phyloP scores from a whole-genome alignment of 2,888 invertebrate species.

The Tenthredo amoena region DNA sequence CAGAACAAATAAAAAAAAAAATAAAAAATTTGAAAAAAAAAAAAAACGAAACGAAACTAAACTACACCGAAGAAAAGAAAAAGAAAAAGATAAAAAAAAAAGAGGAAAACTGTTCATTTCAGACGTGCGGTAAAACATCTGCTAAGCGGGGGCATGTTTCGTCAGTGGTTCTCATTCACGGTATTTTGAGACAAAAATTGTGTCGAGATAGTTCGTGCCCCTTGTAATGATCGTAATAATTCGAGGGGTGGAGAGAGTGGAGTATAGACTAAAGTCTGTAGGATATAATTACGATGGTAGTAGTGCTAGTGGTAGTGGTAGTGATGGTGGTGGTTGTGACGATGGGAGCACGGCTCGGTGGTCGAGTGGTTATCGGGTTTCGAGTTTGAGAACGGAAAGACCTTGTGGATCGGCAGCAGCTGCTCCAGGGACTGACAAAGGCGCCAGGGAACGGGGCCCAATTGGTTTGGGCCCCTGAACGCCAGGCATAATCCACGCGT shows the following conservation, averaged over 20 bases:
- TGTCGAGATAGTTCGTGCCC: not conserved
- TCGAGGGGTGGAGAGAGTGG: not conserved
- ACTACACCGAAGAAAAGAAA: not conserved
- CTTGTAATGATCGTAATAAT: not conserved
- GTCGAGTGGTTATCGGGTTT: slow-evolving; percentile 75
- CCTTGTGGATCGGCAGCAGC: slow-evolving; percentile 71
- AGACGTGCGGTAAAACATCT: slow-evolving; percentile 73
- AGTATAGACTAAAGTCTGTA: not conserved
- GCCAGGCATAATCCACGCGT: slow-evolving; percentile 34
- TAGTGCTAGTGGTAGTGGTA: not conserved
- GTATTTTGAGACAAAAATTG: not conserved
- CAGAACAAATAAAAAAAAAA: slow-evolving; percentile 54
- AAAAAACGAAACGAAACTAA: not conserved
- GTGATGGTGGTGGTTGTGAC: slow-evolving; percentile 8
- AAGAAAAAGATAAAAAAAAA: not conserved
- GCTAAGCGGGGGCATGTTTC: slow-evolving; percentile 71
- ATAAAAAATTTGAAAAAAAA: not conserved
- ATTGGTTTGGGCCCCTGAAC: slow-evolving; percentile 45
- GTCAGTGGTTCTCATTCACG: slow-evolving; percentile 67
- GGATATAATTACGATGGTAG: slow-evolving; percentile 26
- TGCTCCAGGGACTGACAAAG: slow-evolving; percentile 56
- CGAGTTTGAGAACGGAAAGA: slow-evolving; percentile 75
- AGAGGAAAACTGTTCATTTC: slow-evolving; percentile 71
- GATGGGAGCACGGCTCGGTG: slow-evolving; percentile 52
- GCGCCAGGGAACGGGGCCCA: slow-evolving; percentile 44